Evolutionary conservation across 1,140 invertebrate genomes (phyloP).

Genomic region (Drosophila burlai): DNA sequence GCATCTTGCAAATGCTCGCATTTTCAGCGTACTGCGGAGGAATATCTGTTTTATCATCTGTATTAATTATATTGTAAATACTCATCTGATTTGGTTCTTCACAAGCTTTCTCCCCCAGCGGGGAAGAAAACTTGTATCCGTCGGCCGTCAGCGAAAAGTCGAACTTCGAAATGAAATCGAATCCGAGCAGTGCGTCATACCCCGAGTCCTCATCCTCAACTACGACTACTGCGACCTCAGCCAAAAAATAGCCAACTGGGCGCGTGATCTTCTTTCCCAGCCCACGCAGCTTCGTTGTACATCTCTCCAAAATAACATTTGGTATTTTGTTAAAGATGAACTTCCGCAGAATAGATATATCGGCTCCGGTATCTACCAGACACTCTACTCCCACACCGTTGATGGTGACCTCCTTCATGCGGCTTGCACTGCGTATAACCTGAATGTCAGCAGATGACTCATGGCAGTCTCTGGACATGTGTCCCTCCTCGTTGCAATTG

Average conservation of each 20-base stretch:
- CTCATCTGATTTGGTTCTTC: neutral
- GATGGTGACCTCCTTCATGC: neutral
- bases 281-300: neutral
- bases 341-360: neutral
- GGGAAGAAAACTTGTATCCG: neutral
- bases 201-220: neutral
- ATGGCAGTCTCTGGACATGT: neutral
- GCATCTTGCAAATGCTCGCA: too few species aligned
- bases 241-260: neutral
- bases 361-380: neutral
- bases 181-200: neutral
- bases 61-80: too few species aligned
- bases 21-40: too few species aligned
- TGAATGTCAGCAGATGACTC: neutral
- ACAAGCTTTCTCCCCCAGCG: too few species aligned
- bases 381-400: neutral
- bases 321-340: too few species aligned
- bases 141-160: neutral
- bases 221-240: neutral
- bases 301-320: neutral
- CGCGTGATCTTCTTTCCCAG: too few species aligned
- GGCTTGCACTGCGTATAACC: neutral
- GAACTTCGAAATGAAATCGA: neutral
- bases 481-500: neutral
- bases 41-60: too few species aligned